Evolutionary conservation across 2,797 vertebrate species (phyloP).

Genomic region (Hemitrygon akajei): DNA sequence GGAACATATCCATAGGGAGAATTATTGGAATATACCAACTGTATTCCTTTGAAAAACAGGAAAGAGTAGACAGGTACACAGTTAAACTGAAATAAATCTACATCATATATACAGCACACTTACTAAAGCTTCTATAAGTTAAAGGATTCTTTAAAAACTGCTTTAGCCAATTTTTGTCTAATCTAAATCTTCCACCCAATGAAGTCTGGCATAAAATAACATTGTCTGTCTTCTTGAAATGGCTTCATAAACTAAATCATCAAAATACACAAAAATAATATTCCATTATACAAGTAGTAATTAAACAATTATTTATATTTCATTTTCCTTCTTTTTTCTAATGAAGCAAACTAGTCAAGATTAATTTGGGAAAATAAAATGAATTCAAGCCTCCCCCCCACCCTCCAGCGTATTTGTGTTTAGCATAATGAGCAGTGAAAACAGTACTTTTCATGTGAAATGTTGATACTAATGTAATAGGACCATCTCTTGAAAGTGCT

Average conservation of each 20-base stretch:
- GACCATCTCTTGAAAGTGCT: background rate
- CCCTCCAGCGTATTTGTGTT: background rate
- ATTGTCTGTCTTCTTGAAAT: background rate
- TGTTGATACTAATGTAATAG: background rate
- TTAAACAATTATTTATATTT: background rate
- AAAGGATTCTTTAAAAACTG: background rate
- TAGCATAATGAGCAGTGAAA: slow-evolving; percentile 17
- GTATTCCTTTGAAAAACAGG: background rate
- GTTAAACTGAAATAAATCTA: slow-evolving; percentile 16
- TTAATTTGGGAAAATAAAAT: slow-evolving; percentile 6
- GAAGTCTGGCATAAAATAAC: background rate
- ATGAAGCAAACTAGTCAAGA: background rate
- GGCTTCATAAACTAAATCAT: background rate
- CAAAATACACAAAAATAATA: background rate
- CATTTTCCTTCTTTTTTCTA: background rate
- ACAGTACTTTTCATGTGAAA: background rate
- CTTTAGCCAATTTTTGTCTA: background rate
- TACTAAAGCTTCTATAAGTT: background rate
- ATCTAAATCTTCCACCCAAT: background rate
- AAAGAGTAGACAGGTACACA: background rate
- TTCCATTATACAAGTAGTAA: background rate
- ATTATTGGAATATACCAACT: background rate
- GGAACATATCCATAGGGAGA: background rate
- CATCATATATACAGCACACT: background rate
- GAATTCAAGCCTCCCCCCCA: background rate